phyloP scores from a whole-genome alignment of 2,113 vertebrate species.

The Canis aureus region DNA sequence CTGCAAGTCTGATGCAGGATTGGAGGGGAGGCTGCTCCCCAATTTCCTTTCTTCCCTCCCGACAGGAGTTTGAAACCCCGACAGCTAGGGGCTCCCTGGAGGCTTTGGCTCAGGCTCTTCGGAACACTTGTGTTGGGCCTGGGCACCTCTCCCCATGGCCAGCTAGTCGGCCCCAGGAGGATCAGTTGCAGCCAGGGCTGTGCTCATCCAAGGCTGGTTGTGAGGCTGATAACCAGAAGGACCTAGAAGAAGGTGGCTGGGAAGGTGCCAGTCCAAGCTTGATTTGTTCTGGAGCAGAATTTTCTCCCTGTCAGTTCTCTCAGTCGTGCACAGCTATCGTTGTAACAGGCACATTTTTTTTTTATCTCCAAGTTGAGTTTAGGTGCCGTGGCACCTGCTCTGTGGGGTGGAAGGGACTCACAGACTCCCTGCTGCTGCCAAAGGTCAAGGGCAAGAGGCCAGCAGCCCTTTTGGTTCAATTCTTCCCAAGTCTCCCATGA shows the following conservation, averaged over 20 bases:
- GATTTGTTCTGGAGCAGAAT: not conserved
- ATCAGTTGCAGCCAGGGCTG: not conserved
- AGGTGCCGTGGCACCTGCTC: not conserved
- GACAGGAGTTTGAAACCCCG: not conserved
- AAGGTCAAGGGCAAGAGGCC: not conserved
- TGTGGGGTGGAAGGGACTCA: not conserved
- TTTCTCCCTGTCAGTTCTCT: not conserved
- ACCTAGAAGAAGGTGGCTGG: not conserved
- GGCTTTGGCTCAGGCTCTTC: not conserved
- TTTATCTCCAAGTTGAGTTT: not conserved
- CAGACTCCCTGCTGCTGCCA: not conserved
- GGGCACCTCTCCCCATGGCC: not conserved
- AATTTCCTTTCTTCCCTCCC: not conserved
- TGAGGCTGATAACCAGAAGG: not conserved
- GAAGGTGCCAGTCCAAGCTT: not conserved
- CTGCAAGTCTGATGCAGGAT: not conserved
- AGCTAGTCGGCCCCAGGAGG: not conserved
- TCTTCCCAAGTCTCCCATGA: not conserved
- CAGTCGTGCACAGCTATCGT: not conserved
- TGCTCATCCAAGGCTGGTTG: not conserved
- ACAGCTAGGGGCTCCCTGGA: not conserved
- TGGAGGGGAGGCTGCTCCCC: not conserved
- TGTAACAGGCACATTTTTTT: not conserved
- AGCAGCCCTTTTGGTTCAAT: not conserved
- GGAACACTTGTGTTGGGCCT: not conserved